Evolutionary conservation across 23 tunicate genomes (phyloP).

Genomic region (Diplosoma virens): DNA sequence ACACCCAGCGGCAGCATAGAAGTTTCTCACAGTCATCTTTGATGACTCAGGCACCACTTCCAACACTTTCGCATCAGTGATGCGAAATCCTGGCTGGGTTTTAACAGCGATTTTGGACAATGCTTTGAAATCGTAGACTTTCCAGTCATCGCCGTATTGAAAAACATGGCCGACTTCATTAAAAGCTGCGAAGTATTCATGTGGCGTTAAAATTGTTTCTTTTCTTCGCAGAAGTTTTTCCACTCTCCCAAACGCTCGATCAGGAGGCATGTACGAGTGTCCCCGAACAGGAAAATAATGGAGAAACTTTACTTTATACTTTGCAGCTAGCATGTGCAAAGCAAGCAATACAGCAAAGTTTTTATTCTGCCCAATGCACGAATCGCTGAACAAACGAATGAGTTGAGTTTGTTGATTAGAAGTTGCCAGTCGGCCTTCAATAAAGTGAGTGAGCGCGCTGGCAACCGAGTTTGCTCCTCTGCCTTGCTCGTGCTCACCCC

Average conservation of each 20-base stretch:
- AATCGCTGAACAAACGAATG: slow-evolving; percentile 2
- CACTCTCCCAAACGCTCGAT: slow-evolving; percentile 20
- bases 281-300: slow-evolving; percentile 4
- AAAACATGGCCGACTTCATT: slow-evolving; percentile 9
- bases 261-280: slow-evolving; percentile 15
- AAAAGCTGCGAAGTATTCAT: background rate
- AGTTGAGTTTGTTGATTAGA: background rate
- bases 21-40: slow-evolving; percentile 15
- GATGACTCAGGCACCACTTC: slow-evolving; percentile 4
- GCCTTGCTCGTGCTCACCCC: slow-evolving; percentile 18
- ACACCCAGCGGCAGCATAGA: background rate
- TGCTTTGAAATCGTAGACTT: slow-evolving; percentile 6
- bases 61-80: slow-evolving; percentile 7
- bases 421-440: slow-evolving; percentile 12
- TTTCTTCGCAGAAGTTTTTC: background rate
- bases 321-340: slow-evolving; percentile 4
- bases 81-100: background rate
- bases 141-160: slow-evolving; percentile 9
- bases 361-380: slow-evolving; percentile 6
- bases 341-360: background rate
- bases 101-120: background rate
- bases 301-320: background rate
- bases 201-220: slow-evolving; percentile 8
- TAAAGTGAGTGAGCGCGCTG: slow-evolving; percentile 3
- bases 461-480: slow-evolving; percentile 20